Base-by-base conservation (phyloP, 2,888 invertebrate species). In the Tupiocoris notatus region DNA sequence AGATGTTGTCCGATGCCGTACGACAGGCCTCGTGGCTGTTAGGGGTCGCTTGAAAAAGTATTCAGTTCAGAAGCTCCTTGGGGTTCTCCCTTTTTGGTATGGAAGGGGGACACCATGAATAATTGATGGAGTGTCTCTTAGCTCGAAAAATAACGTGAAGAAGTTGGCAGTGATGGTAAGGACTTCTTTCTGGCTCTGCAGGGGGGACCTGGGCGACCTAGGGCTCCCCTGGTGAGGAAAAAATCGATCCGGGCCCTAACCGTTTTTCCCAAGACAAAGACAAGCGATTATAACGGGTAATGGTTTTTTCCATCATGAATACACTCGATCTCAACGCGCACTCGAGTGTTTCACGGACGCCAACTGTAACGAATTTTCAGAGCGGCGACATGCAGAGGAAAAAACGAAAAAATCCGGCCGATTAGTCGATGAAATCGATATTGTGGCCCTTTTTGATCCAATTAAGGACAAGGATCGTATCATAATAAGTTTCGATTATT, bases 51-150 rank as follows among this genome's bases (percentile, higher is more conserved):
- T 39, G 39, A 39, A 39, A 39, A 39, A 39, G 39, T 39, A 39
- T 39, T 39, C 39, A 39, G 39, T 39, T 39, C 67, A 67, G 22
- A 7, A 58, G 22, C 25, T 58, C 24, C 59, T 58, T 17, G 20
- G 12, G 61, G 59, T 18, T 17, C 21, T 23, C 24, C 56, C 25
- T 54, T 73, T 73, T 23, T 63, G 25, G 24, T 23, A 25, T n/a
- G 24, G 24, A 7, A 54, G 24, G 61, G 18, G 9, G 24, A 24
- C n/a, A 62, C 73, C 73, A 73, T 73, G 73, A 73, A 73, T 73
- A 73, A 73, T 73, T 73, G 73, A 73, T 73, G 63, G 73, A 70
- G 70, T 70, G 70, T 70, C 70, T 59, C 70, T 25, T 67, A 12
- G 39, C 39, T 39, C 67, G 56, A 67, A 67, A 67, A 67, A 39